phyloP scores from a whole-genome alignment of 2,888 invertebrate species.

The Halictus ligatus region DNA sequence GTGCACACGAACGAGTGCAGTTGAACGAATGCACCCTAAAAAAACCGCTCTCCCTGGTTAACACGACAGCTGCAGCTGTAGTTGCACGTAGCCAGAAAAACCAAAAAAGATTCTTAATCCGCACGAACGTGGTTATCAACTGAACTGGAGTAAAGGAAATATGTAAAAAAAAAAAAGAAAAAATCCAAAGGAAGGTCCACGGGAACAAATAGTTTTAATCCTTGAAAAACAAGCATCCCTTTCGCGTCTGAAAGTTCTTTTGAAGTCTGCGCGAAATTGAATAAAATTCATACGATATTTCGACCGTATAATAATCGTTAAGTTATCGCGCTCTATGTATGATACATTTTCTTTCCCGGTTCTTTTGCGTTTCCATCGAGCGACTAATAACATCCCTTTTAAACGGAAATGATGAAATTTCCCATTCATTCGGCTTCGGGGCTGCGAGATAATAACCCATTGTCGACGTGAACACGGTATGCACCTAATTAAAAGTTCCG shows the following conservation, averaged over 20 bases:
- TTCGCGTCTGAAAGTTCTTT: background rate
- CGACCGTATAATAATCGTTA: background rate
- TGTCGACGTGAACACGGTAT: constrained; percentile 5
- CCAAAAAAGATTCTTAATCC: constrained; percentile 4
- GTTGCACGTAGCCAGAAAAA: background rate
- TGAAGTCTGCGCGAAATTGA: background rate
- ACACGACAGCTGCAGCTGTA: constrained; percentile 5
- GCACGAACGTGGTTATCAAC: constrained; percentile 5
- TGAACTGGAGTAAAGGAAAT: background rate
- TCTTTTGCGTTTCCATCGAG: background rate
- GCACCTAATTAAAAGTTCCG: constrained; percentile 2
- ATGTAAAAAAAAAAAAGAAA: background rate
- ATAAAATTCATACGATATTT: background rate
- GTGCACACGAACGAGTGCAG: background rate
- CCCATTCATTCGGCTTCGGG: background rate
- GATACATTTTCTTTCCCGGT: background rate
- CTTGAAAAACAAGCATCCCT: background rate
- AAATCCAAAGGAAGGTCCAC: background rate
- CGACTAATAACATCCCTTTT: background rate
- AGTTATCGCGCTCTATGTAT: background rate
- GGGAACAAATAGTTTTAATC: constrained; percentile 5
- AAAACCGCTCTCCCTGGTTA: background rate
- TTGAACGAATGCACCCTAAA: background rate
- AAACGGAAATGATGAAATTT: background rate
- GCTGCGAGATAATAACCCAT: background rate